Base-by-base conservation (phyloP, 2,888 invertebrate species). In the Epiperipatus broadwayi region DNA sequence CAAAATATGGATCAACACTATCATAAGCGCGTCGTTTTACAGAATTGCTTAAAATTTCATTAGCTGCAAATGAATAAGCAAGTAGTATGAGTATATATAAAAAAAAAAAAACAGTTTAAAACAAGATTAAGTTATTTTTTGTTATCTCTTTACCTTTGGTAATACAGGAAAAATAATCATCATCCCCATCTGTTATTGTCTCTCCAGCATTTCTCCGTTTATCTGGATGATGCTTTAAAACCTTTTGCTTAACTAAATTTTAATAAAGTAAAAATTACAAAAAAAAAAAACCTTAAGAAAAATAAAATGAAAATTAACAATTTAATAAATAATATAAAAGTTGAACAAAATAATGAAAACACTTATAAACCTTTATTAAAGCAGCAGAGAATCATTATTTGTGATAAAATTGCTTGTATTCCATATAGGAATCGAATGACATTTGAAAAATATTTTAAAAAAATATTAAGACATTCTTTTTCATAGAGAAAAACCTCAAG, bases 111-210 rank as follows among this genome's bases (percentile, higher is more conserved):
- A 8, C 12, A 44, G 15, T 19, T 12, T 8, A 37, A 14, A 12
- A 21, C 10, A 16, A 22, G 28, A 14, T 12, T 18, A 10, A 33
- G 34, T 33, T 20, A 21, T 7, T 21, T 20, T 10, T 39, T 29
- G 21, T 35, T 19, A 21, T 35, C 8, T 7, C 37, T 39, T 34
- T 45, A 60, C 62, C 63, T 67, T 83, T 83, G 1, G 93, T 95
- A 49, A 99, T 97, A 58, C 95, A 95, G 0, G 91, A 87, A 60
- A 95, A 97, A 61, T 95, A 95, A 63, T 95, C 95, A 45, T 57
- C 58, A 40, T 66, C 65, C 52, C 87, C 83, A 50, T 91, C 89
- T 3, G 75, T 72, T 22, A 85, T 72, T 47, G 81, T 79, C 59
- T 87, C 81, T 3, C 87, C 87, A 53, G 74, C 70, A 3, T 78